These are phyloP conservation scores for Octodonta nipae DNA, from an alignment of 2,888 invertebrate genomes.

Conservation along the genomic window DNA sequence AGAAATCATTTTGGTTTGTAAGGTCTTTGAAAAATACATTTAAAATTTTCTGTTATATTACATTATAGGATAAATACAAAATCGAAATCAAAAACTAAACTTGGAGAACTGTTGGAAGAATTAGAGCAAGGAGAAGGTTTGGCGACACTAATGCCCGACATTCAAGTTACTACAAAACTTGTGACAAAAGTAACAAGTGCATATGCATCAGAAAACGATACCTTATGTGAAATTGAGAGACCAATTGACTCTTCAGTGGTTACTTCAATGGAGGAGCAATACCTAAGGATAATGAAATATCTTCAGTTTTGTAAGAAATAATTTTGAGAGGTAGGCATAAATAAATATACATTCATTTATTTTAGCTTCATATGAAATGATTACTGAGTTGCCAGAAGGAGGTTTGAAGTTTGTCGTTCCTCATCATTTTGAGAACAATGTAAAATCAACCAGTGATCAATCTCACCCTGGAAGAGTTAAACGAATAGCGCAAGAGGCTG, in stretches of 20 bases:
- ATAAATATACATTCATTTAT: constrained; percentile 6
- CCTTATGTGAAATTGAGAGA: too few relatives aligned
- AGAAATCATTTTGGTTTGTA: background rate
- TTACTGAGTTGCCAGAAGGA: constrained; percentile 61
- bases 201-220: constrained; percentile 24
- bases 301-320: constrained; percentile 66
- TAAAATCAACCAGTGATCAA: constrained; percentile 73
- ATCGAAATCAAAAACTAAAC: constrained; percentile 23
- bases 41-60: constrained; percentile 8
- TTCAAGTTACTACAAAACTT: constrained; percentile 55
- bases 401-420: constrained; percentile 71
- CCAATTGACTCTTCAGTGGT: constrained; percentile 39
- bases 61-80: constrained; percentile 24
- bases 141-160: constrained; percentile 78
- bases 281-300: constrained; percentile 75
- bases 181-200: constrained; percentile 38
- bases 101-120: constrained; percentile 40
- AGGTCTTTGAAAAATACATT: constrained; percentile 4
- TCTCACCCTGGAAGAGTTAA: constrained; percentile 79
- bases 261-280: constrained; percentile 57
- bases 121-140: constrained; percentile 81
- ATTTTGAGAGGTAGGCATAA: background rate
- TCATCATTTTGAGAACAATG: constrained; percentile 80
- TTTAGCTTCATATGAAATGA: constrained; percentile 83
- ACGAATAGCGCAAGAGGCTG: constrained; percentile 86